Conservation (phyloP, 2,797 vertebrate genomes). For the Echiichthys vipera region DNA sequence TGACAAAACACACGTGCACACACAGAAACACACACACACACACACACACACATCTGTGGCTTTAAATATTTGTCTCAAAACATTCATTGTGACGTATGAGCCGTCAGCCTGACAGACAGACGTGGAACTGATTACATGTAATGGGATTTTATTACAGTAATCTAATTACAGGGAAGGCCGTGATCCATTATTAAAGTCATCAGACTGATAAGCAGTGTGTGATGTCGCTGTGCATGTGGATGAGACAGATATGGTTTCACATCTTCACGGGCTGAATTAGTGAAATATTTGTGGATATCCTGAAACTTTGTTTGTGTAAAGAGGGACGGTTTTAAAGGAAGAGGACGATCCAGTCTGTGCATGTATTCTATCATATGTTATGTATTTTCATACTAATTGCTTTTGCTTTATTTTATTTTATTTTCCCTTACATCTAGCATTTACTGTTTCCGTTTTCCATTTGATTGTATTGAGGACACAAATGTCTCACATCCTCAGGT, state of each 20-base stretch:
- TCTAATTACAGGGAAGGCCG: constrained; percentile 39
- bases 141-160: constrained; percentile 34
- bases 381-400: no score
- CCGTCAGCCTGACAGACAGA: neutral
- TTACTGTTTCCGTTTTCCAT: neutral
- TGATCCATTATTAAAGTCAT: constrained; percentile 43
- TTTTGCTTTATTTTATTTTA: neutral
- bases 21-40: neutral
- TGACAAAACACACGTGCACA: neutral
- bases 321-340: no score
- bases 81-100: neutral
- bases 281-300: neutral
- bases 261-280: neutral
- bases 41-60: neutral
- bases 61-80: constrained; percentile 1
- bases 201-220: constrained; percentile 22
- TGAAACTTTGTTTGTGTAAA: neutral
- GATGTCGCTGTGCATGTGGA: constrained; percentile 7
- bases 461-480: constrained; percentile 4
- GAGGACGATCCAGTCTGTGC: no score
- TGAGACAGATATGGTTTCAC: neutral
- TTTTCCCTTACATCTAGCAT: no score
- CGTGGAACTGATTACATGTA: constrained; percentile 23
- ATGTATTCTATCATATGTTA: no score
- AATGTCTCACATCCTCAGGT: neutral